These are phyloP conservation scores for Euglossa dilemma DNA, from an alignment of 1,140 invertebrate species.

Conservation along the genomic window DNA sequence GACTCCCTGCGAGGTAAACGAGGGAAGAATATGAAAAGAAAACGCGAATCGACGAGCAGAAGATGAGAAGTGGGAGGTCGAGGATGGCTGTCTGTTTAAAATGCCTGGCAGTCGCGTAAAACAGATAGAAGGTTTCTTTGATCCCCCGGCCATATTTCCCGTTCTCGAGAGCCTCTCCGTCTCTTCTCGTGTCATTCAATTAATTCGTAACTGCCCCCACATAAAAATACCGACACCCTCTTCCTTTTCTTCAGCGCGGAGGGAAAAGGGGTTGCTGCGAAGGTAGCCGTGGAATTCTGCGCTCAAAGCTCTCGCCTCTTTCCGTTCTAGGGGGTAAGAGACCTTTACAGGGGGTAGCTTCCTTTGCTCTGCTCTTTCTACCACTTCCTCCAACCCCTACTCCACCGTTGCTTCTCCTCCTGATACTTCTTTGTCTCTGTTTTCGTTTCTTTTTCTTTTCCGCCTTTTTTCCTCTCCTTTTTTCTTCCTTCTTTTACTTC, in stretches of 20 bases:
- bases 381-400: constrained; percentile 12
- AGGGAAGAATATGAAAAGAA: background rate
- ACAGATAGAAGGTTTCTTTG: constrained; percentile 60
- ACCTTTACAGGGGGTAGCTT: constrained; percentile 10
- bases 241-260: constrained; percentile 22
- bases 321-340: background rate
- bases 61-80: background rate
- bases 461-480: background rate
- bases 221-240: constrained; percentile 59
- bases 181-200: constrained; percentile 69
- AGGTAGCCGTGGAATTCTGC: constrained; percentile 46
- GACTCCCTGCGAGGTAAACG: background rate
- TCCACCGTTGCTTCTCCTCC: background rate
- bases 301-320: constrained; percentile 7
- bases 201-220: constrained; percentile 70
- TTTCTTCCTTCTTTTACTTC: background rate
- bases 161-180: constrained; percentile 44
- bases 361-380: constrained; percentile 26
- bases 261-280: constrained; percentile 17
- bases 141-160: constrained; percentile 53
- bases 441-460: background rate
- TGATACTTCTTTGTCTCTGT: constrained; percentile 11
- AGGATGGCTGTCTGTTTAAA: constrained; percentile 46
- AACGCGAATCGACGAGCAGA: background rate
- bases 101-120: constrained; percentile 32